A percentile compares a stretch with the other conserved stretches of the same genome.
Conservation (phyloP, 1,140 invertebrate genomes). For the Platyscapa corneri region DNA sequence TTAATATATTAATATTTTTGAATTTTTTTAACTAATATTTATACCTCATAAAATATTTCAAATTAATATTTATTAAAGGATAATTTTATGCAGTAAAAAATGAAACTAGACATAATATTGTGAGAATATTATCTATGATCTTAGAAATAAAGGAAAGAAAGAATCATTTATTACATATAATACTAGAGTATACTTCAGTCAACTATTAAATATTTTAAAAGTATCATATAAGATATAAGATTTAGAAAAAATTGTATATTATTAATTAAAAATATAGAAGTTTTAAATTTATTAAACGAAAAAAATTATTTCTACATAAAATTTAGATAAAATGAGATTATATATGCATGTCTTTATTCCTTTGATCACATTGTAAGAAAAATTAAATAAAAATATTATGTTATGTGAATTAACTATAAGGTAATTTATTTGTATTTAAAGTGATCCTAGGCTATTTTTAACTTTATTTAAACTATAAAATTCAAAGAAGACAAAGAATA, state of each 20-base stretch:
- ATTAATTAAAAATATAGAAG: too few relatives aligned
- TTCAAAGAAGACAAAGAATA: not conserved
- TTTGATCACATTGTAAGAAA: not conserved
- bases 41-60: not conserved
- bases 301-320: not conserved
- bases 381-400: not conserved
- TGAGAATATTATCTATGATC: not conserved
- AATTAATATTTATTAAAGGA: not conserved
- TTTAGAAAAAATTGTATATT: too few relatives aligned
- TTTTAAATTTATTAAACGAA: not conserved
- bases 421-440: not conserved
- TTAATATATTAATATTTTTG: too few relatives aligned
- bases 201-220: too few relatives aligned
- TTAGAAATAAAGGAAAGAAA: too few relatives aligned
- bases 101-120: not conserved
- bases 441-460: not conserved
- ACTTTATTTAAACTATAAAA: not conserved
- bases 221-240: too few relatives aligned
- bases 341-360: not conserved
- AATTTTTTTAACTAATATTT: too few relatives aligned
- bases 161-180: too few relatives aligned
- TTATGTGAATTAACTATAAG: slow-evolving; percentile 4
- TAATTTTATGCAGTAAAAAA: not conserved
- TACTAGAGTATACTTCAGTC: too few relatives aligned
- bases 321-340: not conserved